phyloP scores from a whole-genome alignment of 2,888 invertebrate species.

The Pachymerium ferrugineum region DNA sequence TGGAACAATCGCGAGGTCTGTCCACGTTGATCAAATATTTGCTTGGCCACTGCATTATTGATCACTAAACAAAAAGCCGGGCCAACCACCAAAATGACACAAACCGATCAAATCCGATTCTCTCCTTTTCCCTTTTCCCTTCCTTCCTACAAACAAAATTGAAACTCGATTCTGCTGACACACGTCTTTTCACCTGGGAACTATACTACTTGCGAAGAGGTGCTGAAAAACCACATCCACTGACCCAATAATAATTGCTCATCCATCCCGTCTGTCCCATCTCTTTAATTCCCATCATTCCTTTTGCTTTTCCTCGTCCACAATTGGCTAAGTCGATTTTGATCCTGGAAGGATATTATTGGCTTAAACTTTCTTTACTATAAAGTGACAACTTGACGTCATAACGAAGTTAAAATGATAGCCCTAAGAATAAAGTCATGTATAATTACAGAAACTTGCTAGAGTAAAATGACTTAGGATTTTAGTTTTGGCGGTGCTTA shows the following conservation, averaged over 20 bases:
- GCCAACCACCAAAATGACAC: neutral
- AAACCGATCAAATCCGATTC: neutral
- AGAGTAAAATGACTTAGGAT: too few relatives aligned
- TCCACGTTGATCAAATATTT: slow-evolving; percentile 3
- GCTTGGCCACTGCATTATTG: neutral
- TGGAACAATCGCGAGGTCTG: neutral
- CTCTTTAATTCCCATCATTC: neutral
- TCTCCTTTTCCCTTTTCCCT: neutral
- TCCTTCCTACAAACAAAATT: too few relatives aligned
- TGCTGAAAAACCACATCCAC: neutral
- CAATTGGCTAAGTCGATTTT: too few relatives aligned
- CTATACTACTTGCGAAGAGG: neutral
- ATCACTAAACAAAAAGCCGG: neutral
- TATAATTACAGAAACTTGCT: too few relatives aligned
- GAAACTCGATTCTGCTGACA: slow-evolving; percentile 7
- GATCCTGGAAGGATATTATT: too few relatives aligned
- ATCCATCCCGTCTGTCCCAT: neutral
- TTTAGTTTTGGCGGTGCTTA: too few relatives aligned
- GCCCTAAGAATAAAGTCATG: too few relatives aligned
- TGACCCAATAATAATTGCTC: slow-evolving; percentile 10
- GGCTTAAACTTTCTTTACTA: too few relatives aligned
- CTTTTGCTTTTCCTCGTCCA: neutral
- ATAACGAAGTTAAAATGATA: too few relatives aligned
- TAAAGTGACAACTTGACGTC: too few relatives aligned
- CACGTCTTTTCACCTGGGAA: slow-evolving; percentile 8